Evolutionary conservation across 2,113 vertebrate genomes (phyloP).

Genomic region (Austrofundulus limnaeus): DNA sequence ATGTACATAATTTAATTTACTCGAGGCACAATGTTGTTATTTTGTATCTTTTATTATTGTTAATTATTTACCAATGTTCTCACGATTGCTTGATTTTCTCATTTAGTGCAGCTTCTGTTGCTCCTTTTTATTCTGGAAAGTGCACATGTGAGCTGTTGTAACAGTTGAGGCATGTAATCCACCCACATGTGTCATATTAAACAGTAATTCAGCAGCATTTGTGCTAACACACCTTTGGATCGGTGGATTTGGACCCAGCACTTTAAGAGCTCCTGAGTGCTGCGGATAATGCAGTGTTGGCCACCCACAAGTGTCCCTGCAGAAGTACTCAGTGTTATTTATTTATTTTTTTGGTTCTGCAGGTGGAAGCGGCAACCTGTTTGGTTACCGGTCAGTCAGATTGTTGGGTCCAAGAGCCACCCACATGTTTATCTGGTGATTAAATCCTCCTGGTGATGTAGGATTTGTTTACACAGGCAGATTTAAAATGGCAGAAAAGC

Average conservation of each 20-base stretch:
- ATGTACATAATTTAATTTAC: too few species aligned
- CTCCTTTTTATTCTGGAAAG: not conserved
- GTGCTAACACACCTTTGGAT: conserved; percentile 12
- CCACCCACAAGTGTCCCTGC: conserved; percentile 26
- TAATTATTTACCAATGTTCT: too few species aligned
- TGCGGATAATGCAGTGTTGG: not conserved
- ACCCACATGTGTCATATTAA: conserved; percentile 25
- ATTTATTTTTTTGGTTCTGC: not conserved
- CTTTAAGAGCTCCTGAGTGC: conserved; percentile 24
- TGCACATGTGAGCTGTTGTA: not conserved
- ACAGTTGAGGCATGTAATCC: not conserved
- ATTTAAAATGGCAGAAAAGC: conserved; percentile 25
- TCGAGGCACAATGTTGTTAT: too few species aligned
- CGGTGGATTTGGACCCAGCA: conserved; percentile 3
- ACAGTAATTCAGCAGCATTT: conserved; percentile 15
- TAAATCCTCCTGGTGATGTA: conserved; percentile 17
- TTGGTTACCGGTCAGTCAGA: conserved; percentile 29
- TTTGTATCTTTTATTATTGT: too few species aligned
- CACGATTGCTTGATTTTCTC: not conserved
- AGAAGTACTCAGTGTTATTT: conserved; percentile 1
- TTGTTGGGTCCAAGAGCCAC: not conserved
- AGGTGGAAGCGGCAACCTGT: conserved; percentile 28
- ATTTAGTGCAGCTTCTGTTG: not conserved
- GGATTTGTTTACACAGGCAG: conserved; percentile 27
- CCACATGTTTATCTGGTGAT: conserved; percentile 20